A percentile compares a stretch with the other conserved stretches of the same genome.
Conservation (phyloP, 1,140 invertebrate genomes). For the Zaprionus camerounensis region DNA sequence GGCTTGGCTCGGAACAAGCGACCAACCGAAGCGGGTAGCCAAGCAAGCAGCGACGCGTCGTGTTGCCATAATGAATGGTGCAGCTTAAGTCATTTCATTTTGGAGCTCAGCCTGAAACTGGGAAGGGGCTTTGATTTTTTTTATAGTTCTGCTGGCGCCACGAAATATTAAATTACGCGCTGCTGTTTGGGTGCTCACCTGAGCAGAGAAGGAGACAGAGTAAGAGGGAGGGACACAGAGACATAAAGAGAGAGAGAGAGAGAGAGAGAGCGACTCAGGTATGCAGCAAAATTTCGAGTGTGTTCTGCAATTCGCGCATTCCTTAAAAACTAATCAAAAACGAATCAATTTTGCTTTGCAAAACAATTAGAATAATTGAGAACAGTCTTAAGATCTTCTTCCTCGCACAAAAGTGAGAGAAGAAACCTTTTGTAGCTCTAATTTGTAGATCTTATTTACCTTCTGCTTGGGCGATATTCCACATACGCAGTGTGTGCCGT, state of each 20-base stretch:
- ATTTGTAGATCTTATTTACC: neutral
- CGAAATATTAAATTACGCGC: slow-evolving; percentile 84
- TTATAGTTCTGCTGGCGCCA: slow-evolving; percentile 83
- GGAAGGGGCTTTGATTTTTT: slow-evolving; percentile 47
- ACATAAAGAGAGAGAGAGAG: neutral
- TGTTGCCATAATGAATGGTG: slow-evolving; percentile 84
- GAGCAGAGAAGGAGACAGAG: slow-evolving; percentile 22
- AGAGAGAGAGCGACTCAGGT: neutral
- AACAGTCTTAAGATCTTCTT: neutral
- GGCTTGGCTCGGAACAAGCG: neutral
- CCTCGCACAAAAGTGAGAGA: neutral
- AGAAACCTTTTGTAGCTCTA: neutral
- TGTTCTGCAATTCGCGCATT: slow-evolving; percentile 18
- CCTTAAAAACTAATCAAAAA: slow-evolving; percentile 27
- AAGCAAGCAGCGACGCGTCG: slow-evolving; percentile 56
- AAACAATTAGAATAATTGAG: neutral
- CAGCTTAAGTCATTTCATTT: slow-evolving; percentile 84
- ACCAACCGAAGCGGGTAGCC: slow-evolving; percentile 16
- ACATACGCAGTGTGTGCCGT: slow-evolving; percentile 69
- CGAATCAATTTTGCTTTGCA: slow-evolving; percentile 7
- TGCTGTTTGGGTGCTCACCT: slow-evolving; percentile 61
- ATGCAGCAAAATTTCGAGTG: neutral
- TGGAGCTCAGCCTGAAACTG: slow-evolving; percentile 47
- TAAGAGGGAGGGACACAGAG: neutral
- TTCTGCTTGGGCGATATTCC: slow-evolving; percentile 50